Percentiles rank a stretch among this genome's conserved stretches.
phyloP scores from a whole-genome alignment of 2,797 vertebrate species.

The Falco columbarius region DNA sequence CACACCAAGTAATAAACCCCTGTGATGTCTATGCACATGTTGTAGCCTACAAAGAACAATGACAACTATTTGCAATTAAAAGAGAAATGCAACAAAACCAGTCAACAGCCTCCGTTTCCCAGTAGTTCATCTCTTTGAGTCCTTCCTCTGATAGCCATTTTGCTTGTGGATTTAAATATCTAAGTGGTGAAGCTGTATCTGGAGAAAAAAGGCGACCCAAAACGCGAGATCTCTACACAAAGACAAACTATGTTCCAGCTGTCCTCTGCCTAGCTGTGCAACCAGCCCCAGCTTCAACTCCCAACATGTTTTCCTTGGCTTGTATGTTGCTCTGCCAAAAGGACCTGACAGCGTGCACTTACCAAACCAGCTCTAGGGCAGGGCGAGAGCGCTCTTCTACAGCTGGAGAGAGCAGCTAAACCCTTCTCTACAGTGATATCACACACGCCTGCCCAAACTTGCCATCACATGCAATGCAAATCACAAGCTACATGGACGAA shows the following conservation, averaged over 20 bases:
- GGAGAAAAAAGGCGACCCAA: background rate
- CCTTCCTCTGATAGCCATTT: background rate
- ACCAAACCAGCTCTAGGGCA: background rate
- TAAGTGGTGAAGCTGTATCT: background rate
- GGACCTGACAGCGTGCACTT: background rate
- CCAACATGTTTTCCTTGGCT: background rate
- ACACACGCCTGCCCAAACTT: background rate
- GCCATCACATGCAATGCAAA: background rate
- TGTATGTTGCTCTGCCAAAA: background rate
- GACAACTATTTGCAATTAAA: background rate
- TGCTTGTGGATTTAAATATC: background rate
- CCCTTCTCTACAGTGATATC: background rate
- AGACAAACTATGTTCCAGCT: background rate
- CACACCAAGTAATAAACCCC: background rate
- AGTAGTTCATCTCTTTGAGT: fast-evolving
- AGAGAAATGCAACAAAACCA: background rate
- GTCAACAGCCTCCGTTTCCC: background rate
- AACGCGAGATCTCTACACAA: background rate
- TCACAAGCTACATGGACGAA: background rate
- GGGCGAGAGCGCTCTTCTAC: background rate
- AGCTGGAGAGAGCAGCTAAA: background rate
- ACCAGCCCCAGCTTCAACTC: background rate
- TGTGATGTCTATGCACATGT: too few species aligned
- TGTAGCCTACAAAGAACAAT: background rate
- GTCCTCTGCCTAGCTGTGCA: background rate